Conservation (phyloP, 2,888 invertebrate species). For the Drosophila parthenogenetica region DNA sequence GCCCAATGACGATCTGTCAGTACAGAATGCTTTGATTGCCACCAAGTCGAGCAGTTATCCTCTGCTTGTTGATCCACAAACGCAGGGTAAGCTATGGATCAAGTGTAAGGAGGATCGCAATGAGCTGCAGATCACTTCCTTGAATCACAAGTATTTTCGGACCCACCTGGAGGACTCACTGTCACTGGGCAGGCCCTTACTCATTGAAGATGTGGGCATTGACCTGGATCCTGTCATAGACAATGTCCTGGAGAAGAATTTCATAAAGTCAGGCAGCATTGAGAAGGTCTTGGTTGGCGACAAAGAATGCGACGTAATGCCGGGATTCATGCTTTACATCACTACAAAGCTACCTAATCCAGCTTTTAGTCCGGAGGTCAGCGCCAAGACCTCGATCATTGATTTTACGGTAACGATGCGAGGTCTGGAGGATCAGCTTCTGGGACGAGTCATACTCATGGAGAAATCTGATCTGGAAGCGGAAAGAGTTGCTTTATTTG, state of each 20-base stretch:
- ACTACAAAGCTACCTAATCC: constrained; percentile 98
- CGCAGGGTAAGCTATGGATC: constrained; percentile 99
- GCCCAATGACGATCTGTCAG: constrained; percentile 97
- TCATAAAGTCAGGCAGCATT: constrained; percentile 98
- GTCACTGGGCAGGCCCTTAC: constrained; percentile 93
- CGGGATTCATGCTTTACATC: constrained; percentile 97
- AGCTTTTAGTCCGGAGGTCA: constrained; percentile 97
- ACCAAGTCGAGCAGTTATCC: constrained; percentile 98
- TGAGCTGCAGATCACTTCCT: constrained; percentile 95
- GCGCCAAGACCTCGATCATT: constrained; percentile 98
- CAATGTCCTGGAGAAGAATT: constrained; percentile 98
- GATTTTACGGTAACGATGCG: constrained; percentile 99
- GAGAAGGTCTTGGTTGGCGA: constrained; percentile 97
- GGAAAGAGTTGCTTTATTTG: constrained; percentile 95
- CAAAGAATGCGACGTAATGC: constrained; percentile 98
- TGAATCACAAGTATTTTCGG: constrained; percentile 98
- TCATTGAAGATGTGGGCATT: constrained; percentile 97
- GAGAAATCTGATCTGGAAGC: constrained; percentile 98
- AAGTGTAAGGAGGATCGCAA: constrained; percentile 96
- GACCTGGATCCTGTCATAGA: constrained; percentile 98
- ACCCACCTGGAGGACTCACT: constrained; percentile 95
- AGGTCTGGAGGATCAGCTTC: constrained; percentile 96
- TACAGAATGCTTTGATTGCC: constrained; percentile 98
- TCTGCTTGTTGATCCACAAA: constrained; percentile 97
- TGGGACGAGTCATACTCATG: constrained; percentile 97